Conservation (phyloP, 2,888 invertebrate genomes). For the Lithosia quadra region DNA sequence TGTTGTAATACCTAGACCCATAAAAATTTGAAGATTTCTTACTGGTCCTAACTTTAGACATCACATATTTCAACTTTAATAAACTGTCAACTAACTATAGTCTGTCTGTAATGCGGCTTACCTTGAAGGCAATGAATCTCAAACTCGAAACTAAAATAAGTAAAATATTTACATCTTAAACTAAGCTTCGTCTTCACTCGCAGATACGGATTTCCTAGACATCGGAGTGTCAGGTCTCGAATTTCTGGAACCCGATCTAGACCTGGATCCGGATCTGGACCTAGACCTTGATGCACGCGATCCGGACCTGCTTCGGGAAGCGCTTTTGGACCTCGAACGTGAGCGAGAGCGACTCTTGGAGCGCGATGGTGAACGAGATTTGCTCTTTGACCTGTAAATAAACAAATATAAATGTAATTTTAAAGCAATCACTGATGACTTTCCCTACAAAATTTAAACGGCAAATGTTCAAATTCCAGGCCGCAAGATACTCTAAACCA, state of each 20-base stretch:
- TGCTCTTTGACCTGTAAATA: slow-evolving; percentile 51
- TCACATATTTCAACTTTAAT: slow-evolving; percentile 15
- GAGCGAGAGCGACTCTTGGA: slow-evolving; percentile 8
- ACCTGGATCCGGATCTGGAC: slow-evolving; percentile 73
- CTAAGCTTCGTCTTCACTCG: slow-evolving; percentile 85
- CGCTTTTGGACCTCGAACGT: slow-evolving; percentile 28
- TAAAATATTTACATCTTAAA: slow-evolving; percentile 49
- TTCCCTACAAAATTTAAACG: too few relatives aligned
- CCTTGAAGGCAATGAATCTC: slow-evolving; percentile 37
- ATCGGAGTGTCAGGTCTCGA: slow-evolving; percentile 86
- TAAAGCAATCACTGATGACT: neutral
- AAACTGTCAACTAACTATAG: slow-evolving; percentile 15
- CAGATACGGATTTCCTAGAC: slow-evolving; percentile 88
- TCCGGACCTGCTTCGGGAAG: slow-evolving; percentile 56
- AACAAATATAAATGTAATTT: neutral
- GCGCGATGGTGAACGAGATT: slow-evolving; percentile 49
- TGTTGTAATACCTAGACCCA: neutral
- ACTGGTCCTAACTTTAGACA: neutral
- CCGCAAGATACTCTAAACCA: too few relatives aligned
- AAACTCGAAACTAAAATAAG: slow-evolving; percentile 29
- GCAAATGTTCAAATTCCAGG: too few relatives aligned
- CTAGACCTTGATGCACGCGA: slow-evolving; percentile 67
- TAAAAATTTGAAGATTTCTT: neutral
- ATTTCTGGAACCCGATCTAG: slow-evolving; percentile 77
- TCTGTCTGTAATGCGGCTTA: slow-evolving; percentile 18